Conservation (phyloP, 2,888 invertebrate species). For the Bedellia somnulentella region DNA sequence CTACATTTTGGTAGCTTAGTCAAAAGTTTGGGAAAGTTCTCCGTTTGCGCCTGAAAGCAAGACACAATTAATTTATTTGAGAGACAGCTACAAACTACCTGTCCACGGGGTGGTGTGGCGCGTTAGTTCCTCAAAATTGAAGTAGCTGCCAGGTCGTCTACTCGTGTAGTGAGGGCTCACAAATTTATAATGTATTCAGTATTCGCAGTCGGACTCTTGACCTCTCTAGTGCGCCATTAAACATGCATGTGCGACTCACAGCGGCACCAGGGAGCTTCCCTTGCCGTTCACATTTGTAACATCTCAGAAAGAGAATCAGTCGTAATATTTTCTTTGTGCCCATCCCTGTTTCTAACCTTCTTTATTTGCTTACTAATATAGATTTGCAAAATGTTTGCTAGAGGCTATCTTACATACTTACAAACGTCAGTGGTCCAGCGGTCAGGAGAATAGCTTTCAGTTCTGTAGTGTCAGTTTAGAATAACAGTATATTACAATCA, state of each 20-base stretch:
- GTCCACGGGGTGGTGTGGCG: slow-evolving; percentile 30
- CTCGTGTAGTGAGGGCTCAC: slow-evolving; percentile 23
- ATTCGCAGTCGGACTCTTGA: slow-evolving; percentile 45
- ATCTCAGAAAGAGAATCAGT: slow-evolving; percentile 47
- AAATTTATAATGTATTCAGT: slow-evolving; percentile 49
- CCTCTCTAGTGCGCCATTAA: slow-evolving; percentile 54
- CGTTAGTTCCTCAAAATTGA: slow-evolving; percentile 30
- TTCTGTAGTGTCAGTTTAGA: no score
- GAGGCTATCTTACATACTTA: no score
- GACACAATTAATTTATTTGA: slow-evolving; percentile 56
- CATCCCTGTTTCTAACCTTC: no score
- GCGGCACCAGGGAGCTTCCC: slow-evolving; percentile 26
- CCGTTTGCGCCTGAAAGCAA: slow-evolving; percentile 44
- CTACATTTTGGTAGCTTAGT: no score
- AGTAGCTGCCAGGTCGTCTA: slow-evolving; percentile 10
- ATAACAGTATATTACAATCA: no score
- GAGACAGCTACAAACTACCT: slow-evolving; percentile 55
- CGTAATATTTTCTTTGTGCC: no score
- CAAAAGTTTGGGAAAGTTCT: slow-evolving; percentile 43
- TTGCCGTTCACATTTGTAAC: slow-evolving; percentile 45
- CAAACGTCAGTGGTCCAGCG: no score
- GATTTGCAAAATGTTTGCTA: no score
- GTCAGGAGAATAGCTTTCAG: no score
- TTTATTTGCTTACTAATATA: no score
- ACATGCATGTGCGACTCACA: slow-evolving; percentile 49